These are phyloP conservation scores for Notodonta ziczac DNA, from an alignment of 2,888 invertebrate genomes.

Conservation along the genomic window DNA sequence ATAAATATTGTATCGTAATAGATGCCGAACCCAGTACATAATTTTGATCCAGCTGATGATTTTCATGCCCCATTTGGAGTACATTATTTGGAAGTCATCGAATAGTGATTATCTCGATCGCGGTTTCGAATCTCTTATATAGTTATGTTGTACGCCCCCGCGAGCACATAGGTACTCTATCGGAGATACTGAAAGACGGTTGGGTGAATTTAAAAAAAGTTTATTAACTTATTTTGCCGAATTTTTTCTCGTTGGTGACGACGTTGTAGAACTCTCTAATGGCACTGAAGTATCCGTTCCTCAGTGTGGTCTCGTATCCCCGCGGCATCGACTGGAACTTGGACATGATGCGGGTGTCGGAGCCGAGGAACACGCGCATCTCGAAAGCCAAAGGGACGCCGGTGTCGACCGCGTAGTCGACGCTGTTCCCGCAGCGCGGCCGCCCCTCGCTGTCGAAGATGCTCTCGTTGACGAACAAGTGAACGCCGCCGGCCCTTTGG, in stretches of 20 bases:
- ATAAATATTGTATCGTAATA: conserved; percentile 80
- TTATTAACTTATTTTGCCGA: conserved; percentile 37
- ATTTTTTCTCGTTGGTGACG: conserved; percentile 52
- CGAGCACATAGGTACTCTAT: conserved; percentile 25
- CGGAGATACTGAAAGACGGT: conserved; percentile 33
- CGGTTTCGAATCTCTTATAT: conserved; percentile 32
- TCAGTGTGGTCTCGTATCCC: conserved; percentile 58
- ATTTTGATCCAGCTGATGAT: conserved; percentile 67
- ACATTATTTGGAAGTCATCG: conserved; percentile 29
- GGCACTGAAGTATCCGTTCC: conserved; percentile 65
- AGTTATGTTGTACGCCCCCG: conserved; percentile 38
- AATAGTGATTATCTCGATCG: conserved; percentile 26
- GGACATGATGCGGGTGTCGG: conserved; percentile 53
- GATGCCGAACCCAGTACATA: conserved; percentile 64
- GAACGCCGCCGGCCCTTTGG: conserved; percentile 56
- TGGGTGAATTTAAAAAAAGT: conserved; percentile 22
- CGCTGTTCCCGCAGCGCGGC: conserved; percentile 68
- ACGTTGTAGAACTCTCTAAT: conserved; percentile 65
- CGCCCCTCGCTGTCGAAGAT: conserved; percentile 58
- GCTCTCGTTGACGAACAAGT: conserved; percentile 58
- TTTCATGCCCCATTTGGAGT: conserved; percentile 52
- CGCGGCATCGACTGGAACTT: conserved; percentile 66
- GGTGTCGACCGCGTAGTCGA: conserved; percentile 62
- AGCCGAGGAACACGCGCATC: conserved; percentile 69
- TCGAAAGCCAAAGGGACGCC: conserved; percentile 60